A percentile compares a stretch with the other conserved stretches of the same genome.
Evolutionary conservation across 2,888 invertebrate genomes (phyloP).

Genomic region (Tenthredo amoena): DNA sequence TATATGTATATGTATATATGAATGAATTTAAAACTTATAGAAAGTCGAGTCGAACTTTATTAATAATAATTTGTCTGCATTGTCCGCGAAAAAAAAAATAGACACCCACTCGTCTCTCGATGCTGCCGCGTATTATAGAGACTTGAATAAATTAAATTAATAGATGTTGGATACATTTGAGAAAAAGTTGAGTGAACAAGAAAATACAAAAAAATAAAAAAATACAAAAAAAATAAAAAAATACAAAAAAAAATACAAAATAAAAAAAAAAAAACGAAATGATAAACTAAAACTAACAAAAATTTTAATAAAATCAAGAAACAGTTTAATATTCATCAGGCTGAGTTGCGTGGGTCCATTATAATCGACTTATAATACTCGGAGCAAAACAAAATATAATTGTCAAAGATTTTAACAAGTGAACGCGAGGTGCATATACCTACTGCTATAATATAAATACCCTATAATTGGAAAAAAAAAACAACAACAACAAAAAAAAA

Average conservation of each 20-base stretch:
- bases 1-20: not conserved
- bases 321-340: not conserved
- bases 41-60: not conserved
- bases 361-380: conserved; percentile 11
- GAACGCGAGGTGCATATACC: not conserved
- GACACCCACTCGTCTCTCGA: not conserved
- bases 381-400: not conserved
- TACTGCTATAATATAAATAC: not conserved
- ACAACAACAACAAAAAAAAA: not conserved
- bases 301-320: not conserved
- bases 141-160: conserved; percentile 1
- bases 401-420: not conserved
- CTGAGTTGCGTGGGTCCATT: conserved; percentile 9
- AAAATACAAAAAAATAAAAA: not conserved
- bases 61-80: not conserved
- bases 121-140: not conserved
- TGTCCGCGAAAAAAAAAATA: not conserved
- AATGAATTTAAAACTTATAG: not conserved
- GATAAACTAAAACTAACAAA: not conserved
- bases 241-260: not conserved
- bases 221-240: not conserved
- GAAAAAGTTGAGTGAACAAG: not conserved
- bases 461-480: not conserved
- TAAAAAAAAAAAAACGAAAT: not conserved
- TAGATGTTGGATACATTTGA: conserved; percentile 25